Percentiles rank a stretch among this genome's conserved stretches.
phyloP scores from a whole-genome alignment of 1,140 invertebrate genomes.

The Cyphomyrmex costatus region DNA sequence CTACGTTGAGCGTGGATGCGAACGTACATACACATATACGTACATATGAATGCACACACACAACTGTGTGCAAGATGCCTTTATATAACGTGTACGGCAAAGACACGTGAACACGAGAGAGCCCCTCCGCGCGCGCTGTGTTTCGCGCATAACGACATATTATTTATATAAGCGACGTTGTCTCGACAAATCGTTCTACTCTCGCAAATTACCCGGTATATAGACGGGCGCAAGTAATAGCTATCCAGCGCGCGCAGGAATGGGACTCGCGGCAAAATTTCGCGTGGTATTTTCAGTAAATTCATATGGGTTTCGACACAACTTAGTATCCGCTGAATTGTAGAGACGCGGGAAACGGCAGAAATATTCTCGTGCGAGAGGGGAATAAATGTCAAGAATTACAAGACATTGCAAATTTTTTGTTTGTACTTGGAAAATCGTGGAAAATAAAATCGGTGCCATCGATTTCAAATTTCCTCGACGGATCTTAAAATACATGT shows the following conservation, averaged over 20 bases:
- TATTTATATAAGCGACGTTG: constrained; percentile 77
- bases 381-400: not conserved
- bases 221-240: constrained; percentile 68
- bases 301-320: constrained; percentile 34
- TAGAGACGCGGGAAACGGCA: not conserved
- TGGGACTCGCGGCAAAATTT: constrained; percentile 30
- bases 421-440: not conserved
- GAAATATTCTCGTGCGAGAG: not conserved
- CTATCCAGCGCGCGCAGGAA: constrained; percentile 18
- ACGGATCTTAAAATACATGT: not conserved
- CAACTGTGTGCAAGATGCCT: constrained; percentile 39
- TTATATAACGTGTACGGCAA: constrained; percentile 70
- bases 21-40: too few relatives aligned
- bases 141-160: constrained; percentile 76
- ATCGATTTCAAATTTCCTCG: constrained; percentile 2
- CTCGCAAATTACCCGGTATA: constrained; percentile 68
- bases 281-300: constrained; percentile 42
- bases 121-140: constrained; percentile 35
- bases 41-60: not conserved
- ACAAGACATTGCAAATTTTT: not conserved
- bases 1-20: not conserved
- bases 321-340: constrained; percentile 27
- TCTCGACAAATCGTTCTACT: constrained; percentile 72
- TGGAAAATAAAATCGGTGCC: not conserved
- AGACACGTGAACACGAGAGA: constrained; percentile 68